A percentile compares a stretch with the other conserved stretches of the same genome.
Conservation (phyloP, 2,797 vertebrate species). For the Lates japonicus region DNA sequence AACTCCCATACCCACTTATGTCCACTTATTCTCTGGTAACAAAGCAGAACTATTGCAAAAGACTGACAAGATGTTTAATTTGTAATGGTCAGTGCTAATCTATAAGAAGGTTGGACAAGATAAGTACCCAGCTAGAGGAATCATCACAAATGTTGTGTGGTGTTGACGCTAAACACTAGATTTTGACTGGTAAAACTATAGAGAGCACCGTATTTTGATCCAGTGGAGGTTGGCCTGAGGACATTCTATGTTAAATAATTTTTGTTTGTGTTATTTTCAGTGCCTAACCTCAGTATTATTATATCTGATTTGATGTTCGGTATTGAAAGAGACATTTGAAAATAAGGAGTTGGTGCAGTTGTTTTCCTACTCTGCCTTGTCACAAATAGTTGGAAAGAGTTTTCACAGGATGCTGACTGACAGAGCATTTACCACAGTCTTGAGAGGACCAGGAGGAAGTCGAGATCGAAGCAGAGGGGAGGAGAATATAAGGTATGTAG, state of each 20-base stretch:
- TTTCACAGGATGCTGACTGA: conserved; percentile 34
- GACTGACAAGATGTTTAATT: neutral
- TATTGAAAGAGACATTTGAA: neutral
- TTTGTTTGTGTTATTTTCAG: neutral
- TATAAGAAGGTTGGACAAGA: neutral
- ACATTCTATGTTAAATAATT: neutral
- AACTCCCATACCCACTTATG: neutral
- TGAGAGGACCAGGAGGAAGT: conserved; percentile 7
- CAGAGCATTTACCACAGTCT: conserved; percentile 32
- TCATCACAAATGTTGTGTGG: too few species aligned
- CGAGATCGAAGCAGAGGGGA: conserved; percentile 8
- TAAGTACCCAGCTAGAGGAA: neutral
- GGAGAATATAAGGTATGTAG: conserved; percentile 7
- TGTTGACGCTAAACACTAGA: neutral
- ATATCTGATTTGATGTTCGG: neutral
- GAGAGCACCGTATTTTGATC: neutral
- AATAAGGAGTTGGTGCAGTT: conserved; percentile 17
- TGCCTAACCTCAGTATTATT: neutral
- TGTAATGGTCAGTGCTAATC: neutral
- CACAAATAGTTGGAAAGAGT: conserved; percentile 21
- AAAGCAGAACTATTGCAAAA: neutral
- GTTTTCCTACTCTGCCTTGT: conserved; percentile 11
- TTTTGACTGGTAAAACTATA: neutral
- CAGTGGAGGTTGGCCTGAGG: neutral
- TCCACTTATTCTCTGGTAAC: too few species aligned